Evolutionary conservation across 2,113 vertebrate genomes (phyloP).

Genomic region (Varanus salvator): DNA sequence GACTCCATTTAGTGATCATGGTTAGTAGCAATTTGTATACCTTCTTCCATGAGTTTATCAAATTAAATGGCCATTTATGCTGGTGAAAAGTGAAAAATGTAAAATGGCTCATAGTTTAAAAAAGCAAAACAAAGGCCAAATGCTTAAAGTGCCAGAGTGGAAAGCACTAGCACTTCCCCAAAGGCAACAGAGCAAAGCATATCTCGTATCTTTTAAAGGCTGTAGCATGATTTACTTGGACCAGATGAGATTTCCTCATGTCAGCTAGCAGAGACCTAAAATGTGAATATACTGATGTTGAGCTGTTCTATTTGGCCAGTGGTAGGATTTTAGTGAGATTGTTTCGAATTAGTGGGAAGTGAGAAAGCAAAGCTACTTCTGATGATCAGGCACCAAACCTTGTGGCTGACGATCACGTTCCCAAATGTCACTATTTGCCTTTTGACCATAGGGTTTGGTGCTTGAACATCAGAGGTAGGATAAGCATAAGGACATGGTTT

Average conservation of each 20-base stretch:
- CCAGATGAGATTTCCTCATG: neutral
- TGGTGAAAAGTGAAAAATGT: neutral
- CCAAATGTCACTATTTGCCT: too few species aligned
- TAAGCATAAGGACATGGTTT: neutral
- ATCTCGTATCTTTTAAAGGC: neutral
- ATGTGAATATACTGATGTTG: neutral
- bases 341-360: neutral
- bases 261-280: neutral
- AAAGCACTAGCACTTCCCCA: neutral
- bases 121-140: neutral
- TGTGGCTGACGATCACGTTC: too few species aligned
- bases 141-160: neutral
- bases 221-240: neutral
- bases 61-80: neutral
- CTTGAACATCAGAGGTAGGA: neutral
- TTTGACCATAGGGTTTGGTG: neutral
- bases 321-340: neutral
- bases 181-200: neutral
- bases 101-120: too few species aligned
- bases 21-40: neutral
- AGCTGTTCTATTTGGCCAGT: neutral
- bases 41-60: neutral
- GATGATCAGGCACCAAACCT: neutral
- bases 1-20: neutral
- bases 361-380: neutral